Base-by-base conservation (phyloP, 2,113 vertebrate genomes). In the Otus sunia region DNA sequence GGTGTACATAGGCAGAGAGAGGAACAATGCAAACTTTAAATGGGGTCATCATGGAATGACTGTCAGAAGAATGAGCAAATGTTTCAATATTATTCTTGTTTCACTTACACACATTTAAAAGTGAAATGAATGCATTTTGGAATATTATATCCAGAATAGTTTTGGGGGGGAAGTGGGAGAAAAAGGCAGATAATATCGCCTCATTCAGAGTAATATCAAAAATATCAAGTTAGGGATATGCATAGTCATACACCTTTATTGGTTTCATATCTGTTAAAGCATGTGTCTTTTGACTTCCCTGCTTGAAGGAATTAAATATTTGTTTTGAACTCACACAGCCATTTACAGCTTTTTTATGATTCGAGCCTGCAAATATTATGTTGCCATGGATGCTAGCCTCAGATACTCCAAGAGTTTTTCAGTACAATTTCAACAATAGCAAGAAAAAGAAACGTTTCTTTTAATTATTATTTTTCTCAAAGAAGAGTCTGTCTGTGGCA, bases 361-460 rank as follows among this genome's bases (percentile, higher is more conserved):
- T 95, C 0, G 0, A 96, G 75, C 37, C 50, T 89, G 34, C 47
- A 98, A 98, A 97, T 97, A 94, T 96, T 97, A 78, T 88, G 89
- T 96, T 96, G 75, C 89, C 87, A 97, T 96, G 90, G 95, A 79
- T 91, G 86, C 53, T 77, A 49, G 8, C 10, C 17, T 62, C 30
- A 32, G 9, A 47, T 76, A 73, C 34, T 86, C 9, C 29, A 56
- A 9, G 32, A 86, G 11, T 1, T 52, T 73, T 86, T 81, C 41
- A 67, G 27, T 39, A 50, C 4, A 30, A 53, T 66, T 85, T 41
- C 29, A 7, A 73, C 18, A 88, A 84, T 79, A 67, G 3, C 5
- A 13, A 0, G 0, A 73, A 88, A 68, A 25, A 64, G 14, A 87
- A 60, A 3, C 32, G 11, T 6, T 49, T 41, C 3, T 84, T 90